Percentiles rank a stretch among this genome's conserved stretches.
Conservation (phyloP, 2,797 vertebrate species). For the Cyclura pinguis region DNA sequence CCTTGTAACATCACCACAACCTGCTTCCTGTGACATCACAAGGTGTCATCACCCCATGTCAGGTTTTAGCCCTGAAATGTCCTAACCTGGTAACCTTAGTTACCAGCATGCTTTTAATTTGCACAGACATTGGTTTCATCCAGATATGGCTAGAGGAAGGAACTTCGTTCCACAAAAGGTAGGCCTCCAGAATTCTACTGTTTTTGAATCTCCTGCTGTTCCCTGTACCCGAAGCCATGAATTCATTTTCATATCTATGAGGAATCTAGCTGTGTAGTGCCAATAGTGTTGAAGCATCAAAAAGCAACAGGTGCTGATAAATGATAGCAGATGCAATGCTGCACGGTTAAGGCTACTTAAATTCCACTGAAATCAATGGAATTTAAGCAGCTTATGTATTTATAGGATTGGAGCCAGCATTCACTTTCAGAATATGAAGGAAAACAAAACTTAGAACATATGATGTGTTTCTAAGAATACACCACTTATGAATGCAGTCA, state of each 20-base stretch:
- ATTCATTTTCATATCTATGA: slow-evolving; percentile 36
- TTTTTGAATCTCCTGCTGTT: rapidly evolving
- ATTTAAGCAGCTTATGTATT: slow-evolving; percentile 14
- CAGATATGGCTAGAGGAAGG: too few relatives aligned
- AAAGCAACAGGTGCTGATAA: slow-evolving; percentile 41
- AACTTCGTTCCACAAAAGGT: too few relatives aligned
- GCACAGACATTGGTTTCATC: too few relatives aligned
- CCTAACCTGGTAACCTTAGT: too few relatives aligned
- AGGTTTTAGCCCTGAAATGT: too few relatives aligned
- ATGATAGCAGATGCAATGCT: not conserved
- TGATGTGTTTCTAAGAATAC: not conserved
- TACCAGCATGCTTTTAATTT: too few relatives aligned
- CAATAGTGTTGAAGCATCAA: slow-evolving; percentile 21
- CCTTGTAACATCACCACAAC: too few relatives aligned
- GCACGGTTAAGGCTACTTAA: not conserved
- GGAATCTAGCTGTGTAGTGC: slow-evolving; percentile 43
- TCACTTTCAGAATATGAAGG: not conserved
- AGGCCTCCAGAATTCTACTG: too few relatives aligned
- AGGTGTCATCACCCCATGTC: too few relatives aligned
- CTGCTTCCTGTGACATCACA: too few relatives aligned
- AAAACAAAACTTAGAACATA: not conserved
- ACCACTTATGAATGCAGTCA: not conserved
- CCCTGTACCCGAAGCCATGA: not conserved
- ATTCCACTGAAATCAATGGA: slow-evolving; percentile 16
- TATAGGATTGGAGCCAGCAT: slow-evolving; percentile 7